These are phyloP conservation scores for zebrafish (Danio rerio) DNA, from an alignment of 2,113 vertebrate species.

Conservation along the genomic window GRCz12tu NC_133187.1:4886501-4887000, in stretches of 20 bases:
- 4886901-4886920: background rate
- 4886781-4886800: background rate
- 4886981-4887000: no score
- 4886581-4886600: background rate
- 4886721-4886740: background rate
- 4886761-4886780: background rate
- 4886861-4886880: background rate
- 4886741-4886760: background rate
- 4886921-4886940: background rate
- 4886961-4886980: background rate
- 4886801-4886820: no score
- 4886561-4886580: background rate
- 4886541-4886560: background rate
- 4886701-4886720: slow-evolving; percentile 10
- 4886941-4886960: no score
- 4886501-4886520: background rate
- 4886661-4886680: background rate
- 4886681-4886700: slow-evolving; percentile 14
- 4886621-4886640: slow-evolving; percentile 30
- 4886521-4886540: background rate
- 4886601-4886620: background rate
- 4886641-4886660: background rate
- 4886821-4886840: background rate
- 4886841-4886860: background rate
- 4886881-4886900: background rate